A percentile compares a stretch with the other conserved stretches of the same genome.
Evolutionary conservation across 2,797 vertebrate genomes (phyloP).

Genomic region (Scomberomorus guttatus): DNA sequence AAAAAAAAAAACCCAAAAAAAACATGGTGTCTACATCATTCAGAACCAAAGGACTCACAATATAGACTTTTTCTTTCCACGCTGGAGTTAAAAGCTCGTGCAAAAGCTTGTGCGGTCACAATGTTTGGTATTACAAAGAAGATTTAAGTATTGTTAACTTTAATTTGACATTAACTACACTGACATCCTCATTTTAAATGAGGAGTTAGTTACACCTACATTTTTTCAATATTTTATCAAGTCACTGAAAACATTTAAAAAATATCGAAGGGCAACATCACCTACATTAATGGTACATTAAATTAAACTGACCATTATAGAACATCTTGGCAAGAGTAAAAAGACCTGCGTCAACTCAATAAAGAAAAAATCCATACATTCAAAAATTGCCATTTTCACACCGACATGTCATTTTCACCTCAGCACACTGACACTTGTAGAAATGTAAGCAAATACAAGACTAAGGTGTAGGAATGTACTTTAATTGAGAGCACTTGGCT

Average conservation of each 20-base stretch:
- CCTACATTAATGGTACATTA: constrained; percentile 33
- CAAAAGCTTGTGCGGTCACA: not conserved
- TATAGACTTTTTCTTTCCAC: constrained; percentile 11
- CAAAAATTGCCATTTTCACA: constrained; percentile 56
- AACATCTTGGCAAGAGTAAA: constrained; percentile 27
- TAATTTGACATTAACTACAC: constrained; percentile 22
- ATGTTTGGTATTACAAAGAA: not conserved
- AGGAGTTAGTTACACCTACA: constrained; percentile 17
- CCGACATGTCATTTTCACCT: constrained; percentile 48
- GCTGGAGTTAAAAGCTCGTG: constrained; percentile 14
- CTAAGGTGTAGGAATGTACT: constrained; percentile 32
- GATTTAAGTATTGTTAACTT: not conserved
- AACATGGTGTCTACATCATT: constrained; percentile 38
- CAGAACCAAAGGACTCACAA: constrained; percentile 20
- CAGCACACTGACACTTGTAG: constrained; percentile 43
- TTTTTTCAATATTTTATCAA: constrained; percentile 23
- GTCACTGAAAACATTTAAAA: constrained; percentile 35
- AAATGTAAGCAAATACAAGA: constrained; percentile 62
- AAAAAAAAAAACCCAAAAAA: constrained; percentile 31
- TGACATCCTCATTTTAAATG: constrained; percentile 1
- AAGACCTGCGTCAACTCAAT: constrained; percentile 17
- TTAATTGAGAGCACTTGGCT: constrained; percentile 51
- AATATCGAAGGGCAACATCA: constrained; percentile 30
- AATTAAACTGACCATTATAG: constrained; percentile 43
- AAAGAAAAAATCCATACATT: constrained; percentile 21